phyloP scores from a whole-genome alignment of 2,888 invertebrate genomes.

The Gymnosoma rotundatum region DNA sequence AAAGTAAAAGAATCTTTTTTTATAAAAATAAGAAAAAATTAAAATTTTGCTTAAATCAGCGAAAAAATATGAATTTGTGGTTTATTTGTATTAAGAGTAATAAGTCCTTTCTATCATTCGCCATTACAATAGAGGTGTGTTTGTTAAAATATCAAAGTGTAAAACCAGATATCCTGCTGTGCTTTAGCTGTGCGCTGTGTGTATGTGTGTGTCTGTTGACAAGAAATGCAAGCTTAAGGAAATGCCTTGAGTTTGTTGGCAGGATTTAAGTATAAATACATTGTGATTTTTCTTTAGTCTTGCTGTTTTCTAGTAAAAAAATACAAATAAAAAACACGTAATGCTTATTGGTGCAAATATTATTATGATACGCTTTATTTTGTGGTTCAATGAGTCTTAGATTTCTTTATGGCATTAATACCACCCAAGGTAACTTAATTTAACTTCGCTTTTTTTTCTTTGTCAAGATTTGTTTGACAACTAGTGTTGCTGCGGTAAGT shows the following conservation, averaged over 20 bases:
- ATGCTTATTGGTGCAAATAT: slow-evolving; percentile 80
- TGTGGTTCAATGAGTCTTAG: slow-evolving; percentile 78
- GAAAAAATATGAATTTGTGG: slow-evolving; percentile 67
- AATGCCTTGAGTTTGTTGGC: slow-evolving; percentile 69
- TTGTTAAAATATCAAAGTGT: slow-evolving; percentile 69
- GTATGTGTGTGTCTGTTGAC: slow-evolving; percentile 6
- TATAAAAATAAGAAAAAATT: not conserved
- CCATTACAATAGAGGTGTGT: slow-evolving; percentile 64
- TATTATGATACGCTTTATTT: slow-evolving; percentile 81
- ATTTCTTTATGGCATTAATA: slow-evolving; percentile 45
- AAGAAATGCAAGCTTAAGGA: slow-evolving; percentile 63
- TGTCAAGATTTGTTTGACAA: slow-evolving; percentile 50
- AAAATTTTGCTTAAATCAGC: slow-evolving; percentile 66
- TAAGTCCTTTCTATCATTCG: slow-evolving; percentile 56
- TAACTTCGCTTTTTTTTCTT: not conserved
- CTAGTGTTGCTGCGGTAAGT: slow-evolving; percentile 12
- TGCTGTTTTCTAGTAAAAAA: not conserved
- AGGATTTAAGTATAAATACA: slow-evolving; percentile 62
- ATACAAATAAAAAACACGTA: slow-evolving; percentile 38
- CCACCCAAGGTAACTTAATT: slow-evolving; percentile 47
- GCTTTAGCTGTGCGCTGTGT: slow-evolving; percentile 26
- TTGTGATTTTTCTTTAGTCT: slow-evolving; percentile 39
- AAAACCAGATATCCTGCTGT: slow-evolving; percentile 70
- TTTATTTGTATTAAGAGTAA: slow-evolving; percentile 67
- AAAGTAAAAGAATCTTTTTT: slow-evolving; percentile 23